phyloP scores from a whole-genome alignment of 35 echinoderm and acorn worm species.

The Lytechinus pictus region DNA sequence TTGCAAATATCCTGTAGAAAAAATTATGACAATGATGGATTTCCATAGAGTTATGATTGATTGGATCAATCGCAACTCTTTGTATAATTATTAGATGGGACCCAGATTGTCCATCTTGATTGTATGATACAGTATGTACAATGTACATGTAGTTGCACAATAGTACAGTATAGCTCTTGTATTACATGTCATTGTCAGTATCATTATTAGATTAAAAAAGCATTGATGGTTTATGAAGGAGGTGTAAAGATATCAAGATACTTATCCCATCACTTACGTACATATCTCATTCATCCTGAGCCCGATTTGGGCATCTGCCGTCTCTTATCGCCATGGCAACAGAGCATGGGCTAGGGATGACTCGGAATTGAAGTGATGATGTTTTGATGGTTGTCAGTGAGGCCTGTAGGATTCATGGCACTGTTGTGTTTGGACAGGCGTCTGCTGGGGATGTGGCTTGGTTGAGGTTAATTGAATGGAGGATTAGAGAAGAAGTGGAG shows the following conservation, averaged over 20 bases:
- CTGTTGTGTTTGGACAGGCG: neutral
- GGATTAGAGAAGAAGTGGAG: neutral
- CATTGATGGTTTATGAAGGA: neutral
- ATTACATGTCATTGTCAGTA: too few relatives aligned
- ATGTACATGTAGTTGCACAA: too few relatives aligned
- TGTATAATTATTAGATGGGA: too few relatives aligned
- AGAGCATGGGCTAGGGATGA: neutral
- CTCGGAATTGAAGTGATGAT: neutral
- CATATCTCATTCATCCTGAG: neutral
- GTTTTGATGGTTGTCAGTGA: neutral
- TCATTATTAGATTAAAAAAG: too few relatives aligned
- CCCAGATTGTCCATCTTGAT: too few relatives aligned
- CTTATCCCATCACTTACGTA: neutral
- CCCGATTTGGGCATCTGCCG: neutral
- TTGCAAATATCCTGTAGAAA: too few relatives aligned
- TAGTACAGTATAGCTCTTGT: too few relatives aligned
- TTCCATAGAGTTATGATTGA: too few relatives aligned
- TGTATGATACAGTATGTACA: too few relatives aligned
- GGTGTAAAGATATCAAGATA: neutral
- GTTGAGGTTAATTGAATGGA: too few relatives aligned
- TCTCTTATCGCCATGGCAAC: neutral
- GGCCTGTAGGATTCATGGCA: neutral
- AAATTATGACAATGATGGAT: too few relatives aligned
- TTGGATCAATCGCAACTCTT: too few relatives aligned
- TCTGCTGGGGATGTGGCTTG: neutral